phyloP scores from a whole-genome alignment of 2,797 vertebrate genomes.

The Microctenopoma lineatum region DNA sequence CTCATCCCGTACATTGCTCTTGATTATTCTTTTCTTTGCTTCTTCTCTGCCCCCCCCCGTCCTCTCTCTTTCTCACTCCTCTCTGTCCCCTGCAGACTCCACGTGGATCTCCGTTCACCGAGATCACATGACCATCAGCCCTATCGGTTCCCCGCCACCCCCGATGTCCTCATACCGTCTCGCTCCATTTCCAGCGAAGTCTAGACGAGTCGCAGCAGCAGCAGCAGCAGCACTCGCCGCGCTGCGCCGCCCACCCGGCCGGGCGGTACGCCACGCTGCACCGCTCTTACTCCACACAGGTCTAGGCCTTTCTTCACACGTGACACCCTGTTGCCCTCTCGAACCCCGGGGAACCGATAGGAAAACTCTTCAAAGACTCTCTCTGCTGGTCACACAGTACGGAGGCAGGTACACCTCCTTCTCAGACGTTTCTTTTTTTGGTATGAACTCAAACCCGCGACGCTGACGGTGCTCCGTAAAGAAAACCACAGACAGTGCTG shows the following conservation, averaged over 20 bases:
- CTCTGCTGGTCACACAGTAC: slow-evolving; percentile 49
- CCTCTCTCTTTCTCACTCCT: slow-evolving; percentile 70
- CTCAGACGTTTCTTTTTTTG: slow-evolving; percentile 37
- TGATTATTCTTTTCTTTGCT: slow-evolving; percentile 72
- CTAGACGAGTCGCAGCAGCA: slow-evolving; percentile 78
- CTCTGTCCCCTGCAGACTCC: slow-evolving; percentile 84
- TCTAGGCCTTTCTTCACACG: slow-evolving; percentile 61
- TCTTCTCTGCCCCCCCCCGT: slow-evolving; percentile 29
- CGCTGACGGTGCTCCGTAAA: slow-evolving; percentile 3
- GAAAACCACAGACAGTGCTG: neutral
- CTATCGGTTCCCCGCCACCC: slow-evolving; percentile 87
- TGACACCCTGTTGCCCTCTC: slow-evolving; percentile 35
- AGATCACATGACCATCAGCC: slow-evolving; percentile 91
- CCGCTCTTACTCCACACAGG: slow-evolving; percentile 82
- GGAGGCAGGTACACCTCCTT: slow-evolving; percentile 49
- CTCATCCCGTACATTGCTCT: slow-evolving; percentile 65
- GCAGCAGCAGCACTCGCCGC: slow-evolving; percentile 67
- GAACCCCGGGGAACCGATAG: slow-evolving; percentile 81
- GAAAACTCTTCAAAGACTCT: slow-evolving; percentile 60
- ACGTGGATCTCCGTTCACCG: slow-evolving; percentile 83
- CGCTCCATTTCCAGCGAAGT: slow-evolving; percentile 89
- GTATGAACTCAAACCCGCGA: slow-evolving; percentile 31
- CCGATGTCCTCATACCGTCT: slow-evolving; percentile 87
- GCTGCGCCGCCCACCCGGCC: slow-evolving; percentile 68
- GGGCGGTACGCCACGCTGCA: slow-evolving; percentile 68